Evolutionary conservation across 1,140 invertebrate genomes (phyloP), one percentile per base, ranked within the genome.

Genomic region (Drosophila subobscura): DNA sequence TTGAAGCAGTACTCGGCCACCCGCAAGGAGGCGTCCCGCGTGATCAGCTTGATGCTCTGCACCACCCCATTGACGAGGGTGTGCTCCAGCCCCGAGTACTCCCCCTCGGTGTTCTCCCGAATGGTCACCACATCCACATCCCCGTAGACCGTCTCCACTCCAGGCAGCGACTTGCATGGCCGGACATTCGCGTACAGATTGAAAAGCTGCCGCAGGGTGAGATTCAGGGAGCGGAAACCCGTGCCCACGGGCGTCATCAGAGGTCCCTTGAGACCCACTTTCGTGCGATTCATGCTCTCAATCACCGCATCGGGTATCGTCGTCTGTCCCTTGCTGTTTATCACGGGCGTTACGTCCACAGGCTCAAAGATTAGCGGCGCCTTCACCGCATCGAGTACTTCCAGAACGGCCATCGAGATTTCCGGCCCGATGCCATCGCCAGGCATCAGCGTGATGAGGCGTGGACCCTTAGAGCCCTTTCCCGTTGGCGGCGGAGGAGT

Each of bases 31-130:
- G 99, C 99, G 83, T 96, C 94, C 92, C 99, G 97, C 0, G 99
- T 99, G 90, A 99, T 99, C 58, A 99, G 93, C 93, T 99, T 99
- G 79, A 99, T 99, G 91, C 97, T 98, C 92, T 99, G 99, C 52
- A 99, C 99, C 73, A 99, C 99, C 23, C 99, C 99, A 91, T 98
- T 96, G 6, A 99, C 98, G 91, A 99, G 99, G 94, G 98, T 97
- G 91, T 99, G 99, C 93, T 99, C 99, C 92, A 99, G 99, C 76
- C 99, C 99, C 14, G 98, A 99, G 92, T 99, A 99, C 94, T 99
- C 99, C 74, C 99, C 99, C 93, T 99, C 99, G 2, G 99, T 99
- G 92, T 99, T 99, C 93, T 99, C 99, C 89, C 99, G 94, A 84
- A 99, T 99, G 8, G 99, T 99, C 0, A 99, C 97, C 59, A 99